Evolutionary conservation across 1,140 invertebrate genomes (phyloP).

Genomic region (Saxidomus purpurata): DNA sequence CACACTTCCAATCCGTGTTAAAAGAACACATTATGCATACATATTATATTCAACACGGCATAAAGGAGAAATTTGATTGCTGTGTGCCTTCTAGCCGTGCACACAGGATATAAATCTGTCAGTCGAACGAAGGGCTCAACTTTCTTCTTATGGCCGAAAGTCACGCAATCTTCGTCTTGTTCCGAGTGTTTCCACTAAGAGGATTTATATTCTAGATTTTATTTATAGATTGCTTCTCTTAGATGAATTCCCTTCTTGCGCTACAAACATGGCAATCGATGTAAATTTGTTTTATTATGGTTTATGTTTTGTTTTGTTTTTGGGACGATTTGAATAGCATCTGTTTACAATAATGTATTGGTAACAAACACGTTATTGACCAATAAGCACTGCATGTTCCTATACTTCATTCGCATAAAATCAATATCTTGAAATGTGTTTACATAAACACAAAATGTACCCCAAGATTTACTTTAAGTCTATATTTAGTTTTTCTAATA

Average conservation of each 20-base stretch:
- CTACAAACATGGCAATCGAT: background rate
- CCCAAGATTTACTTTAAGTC: too few species aligned
- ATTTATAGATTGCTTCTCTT: slow-evolving; percentile 22
- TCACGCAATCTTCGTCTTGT: slow-evolving; percentile 35
- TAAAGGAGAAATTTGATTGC: slow-evolving; percentile 36
- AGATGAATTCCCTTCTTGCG: background rate
- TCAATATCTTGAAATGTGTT: too few species aligned
- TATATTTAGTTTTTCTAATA: too few species aligned
- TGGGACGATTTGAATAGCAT: too few species aligned
- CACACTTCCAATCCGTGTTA: background rate
- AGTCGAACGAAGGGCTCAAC: slow-evolving; percentile 23
- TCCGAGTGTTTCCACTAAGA: background rate
- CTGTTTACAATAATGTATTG: too few species aligned
- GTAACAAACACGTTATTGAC: too few species aligned
- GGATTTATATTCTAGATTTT: slow-evolving; percentile 12
- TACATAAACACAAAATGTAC: too few species aligned
- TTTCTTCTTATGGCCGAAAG: background rate
- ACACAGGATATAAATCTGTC: slow-evolving; percentile 40
- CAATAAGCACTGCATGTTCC: too few species aligned
- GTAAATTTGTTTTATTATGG: background rate
- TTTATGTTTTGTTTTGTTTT: too few species aligned
- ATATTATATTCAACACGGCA: slow-evolving; percentile 44
- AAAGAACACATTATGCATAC: slow-evolving; percentile 3
- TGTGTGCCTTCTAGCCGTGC: slow-evolving; percentile 7
- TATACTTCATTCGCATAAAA: too few species aligned